These are phyloP conservation scores for Melanogrammus aeglefinus DNA, from an alignment of 2,797 vertebrate species.

Conservation along the genomic window DNA sequence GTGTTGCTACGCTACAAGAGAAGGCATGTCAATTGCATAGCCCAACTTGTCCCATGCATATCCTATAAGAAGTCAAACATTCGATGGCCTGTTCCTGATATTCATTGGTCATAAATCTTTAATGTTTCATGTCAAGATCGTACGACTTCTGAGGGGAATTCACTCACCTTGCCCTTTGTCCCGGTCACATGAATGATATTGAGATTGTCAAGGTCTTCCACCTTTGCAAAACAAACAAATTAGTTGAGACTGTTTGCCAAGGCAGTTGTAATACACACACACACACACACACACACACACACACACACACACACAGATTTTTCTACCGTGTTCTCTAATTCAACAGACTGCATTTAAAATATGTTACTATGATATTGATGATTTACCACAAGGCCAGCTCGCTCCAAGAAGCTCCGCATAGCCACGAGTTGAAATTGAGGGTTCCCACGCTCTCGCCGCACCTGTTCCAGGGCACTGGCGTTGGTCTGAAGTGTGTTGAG, in stretches of 20 bases:
- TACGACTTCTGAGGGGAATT: not conserved
- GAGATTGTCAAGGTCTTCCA: constrained; percentile 84
- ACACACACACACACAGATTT: too few species aligned
- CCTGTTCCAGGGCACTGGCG: constrained; percentile 84
- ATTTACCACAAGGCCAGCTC: constrained; percentile 81
- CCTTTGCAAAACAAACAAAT: constrained; percentile 65
- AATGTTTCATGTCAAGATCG: not conserved
- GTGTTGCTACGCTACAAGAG: not conserved
- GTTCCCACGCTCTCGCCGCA: constrained; percentile 74
- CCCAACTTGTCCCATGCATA: not conserved
- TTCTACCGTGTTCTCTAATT: not conserved
- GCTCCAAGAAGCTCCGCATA: constrained; percentile 82
- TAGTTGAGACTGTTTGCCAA: not conserved
- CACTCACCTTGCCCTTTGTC: constrained; percentile 93
- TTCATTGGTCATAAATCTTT: not conserved
- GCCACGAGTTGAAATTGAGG: constrained; percentile 81
- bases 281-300: not conserved
- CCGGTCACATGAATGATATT: constrained; percentile 95
- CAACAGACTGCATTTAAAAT: not conserved
- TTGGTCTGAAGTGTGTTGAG: constrained; percentile 96
- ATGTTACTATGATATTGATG: not conserved
- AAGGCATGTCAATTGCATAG: not conserved
- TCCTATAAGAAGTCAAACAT: not conserved
- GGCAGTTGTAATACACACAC: not conserved
- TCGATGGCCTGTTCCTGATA: too few species aligned